Evolutionary conservation across 64 coral and sea anemone species (phyloP).

Genomic region (Montipora efflorescens): DNA sequence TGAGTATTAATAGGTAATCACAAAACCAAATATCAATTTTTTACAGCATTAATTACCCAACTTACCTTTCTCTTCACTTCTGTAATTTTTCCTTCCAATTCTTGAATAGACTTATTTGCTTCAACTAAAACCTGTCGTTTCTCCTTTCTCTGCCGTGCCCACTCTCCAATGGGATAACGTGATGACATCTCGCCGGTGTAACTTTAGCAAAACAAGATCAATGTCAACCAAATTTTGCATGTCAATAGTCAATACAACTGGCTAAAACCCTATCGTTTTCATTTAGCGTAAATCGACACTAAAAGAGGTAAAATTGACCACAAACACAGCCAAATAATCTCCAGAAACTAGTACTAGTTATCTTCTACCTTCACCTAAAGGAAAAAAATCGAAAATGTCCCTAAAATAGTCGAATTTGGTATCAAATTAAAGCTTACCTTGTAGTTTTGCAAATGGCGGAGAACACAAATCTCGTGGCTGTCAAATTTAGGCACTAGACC

Average conservation of each 20-base stretch:
- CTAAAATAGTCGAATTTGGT: not conserved
- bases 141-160: slow-evolving; percentile 19
- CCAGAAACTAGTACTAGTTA: no score
- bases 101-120: slow-evolving; percentile 44
- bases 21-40: slow-evolving; percentile 14
- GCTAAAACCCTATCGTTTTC: slow-evolving; percentile 40
- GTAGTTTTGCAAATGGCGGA: slow-evolving; percentile 28
- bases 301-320: not conserved
- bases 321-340: no score
- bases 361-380: no score
- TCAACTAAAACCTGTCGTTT: slow-evolving; percentile 50
- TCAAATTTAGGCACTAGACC: slow-evolving; percentile 4
- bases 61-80: slow-evolving; percentile 31
- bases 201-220: slow-evolving; percentile 36
- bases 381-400: no score
- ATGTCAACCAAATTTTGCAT: slow-evolving; percentile 20
- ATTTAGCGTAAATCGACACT: slow-evolving; percentile 33
- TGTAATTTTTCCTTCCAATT: slow-evolving; percentile 19
- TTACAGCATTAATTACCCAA: not conserved
- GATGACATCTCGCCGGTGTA: slow-evolving; percentile 43
- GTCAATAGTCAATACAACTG: slow-evolving; percentile 43
- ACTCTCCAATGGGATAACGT: slow-evolving; percentile 44
- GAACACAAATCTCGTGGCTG: not conserved
- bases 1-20: not conserved
- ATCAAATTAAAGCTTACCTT: slow-evolving; percentile 49